phyloP scores from a whole-genome alignment of 2,113 vertebrate species.

The Ochotona princeps region DNA sequence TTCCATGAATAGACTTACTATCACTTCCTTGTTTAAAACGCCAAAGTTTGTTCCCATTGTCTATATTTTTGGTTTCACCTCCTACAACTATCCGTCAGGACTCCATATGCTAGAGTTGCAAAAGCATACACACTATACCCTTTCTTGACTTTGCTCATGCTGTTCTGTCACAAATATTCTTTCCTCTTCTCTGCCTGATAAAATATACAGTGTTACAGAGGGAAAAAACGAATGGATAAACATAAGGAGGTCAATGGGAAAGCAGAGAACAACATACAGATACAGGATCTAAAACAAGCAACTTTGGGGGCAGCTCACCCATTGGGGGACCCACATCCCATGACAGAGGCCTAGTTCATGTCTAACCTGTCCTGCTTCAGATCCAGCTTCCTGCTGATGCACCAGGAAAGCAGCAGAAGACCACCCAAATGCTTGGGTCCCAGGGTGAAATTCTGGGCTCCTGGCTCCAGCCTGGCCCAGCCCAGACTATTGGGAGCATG shows the following conservation, averaged over 20 bases:
- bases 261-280: background rate
- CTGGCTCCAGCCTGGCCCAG: too few species aligned
- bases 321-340: too few species aligned
- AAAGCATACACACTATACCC: background rate
- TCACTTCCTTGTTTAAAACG: conserved; percentile 33
- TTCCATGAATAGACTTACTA: conserved; percentile 1
- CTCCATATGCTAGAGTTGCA: background rate
- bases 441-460: too few species aligned
- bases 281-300: background rate
- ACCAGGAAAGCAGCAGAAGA: too few species aligned
- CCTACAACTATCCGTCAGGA: conserved; percentile 7
- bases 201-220: background rate
- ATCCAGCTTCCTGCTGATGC: too few species aligned
- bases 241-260: background rate
- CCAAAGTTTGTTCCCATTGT: conserved; percentile 36
- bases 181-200: conserved; percentile 20
- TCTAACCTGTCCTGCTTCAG: too few species aligned
- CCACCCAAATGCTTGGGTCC: too few species aligned
- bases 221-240: background rate
- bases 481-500: too few species aligned
- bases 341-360: too few species aligned
- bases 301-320: background rate
- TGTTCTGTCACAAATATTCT: conserved; percentile 3
- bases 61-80: conserved; percentile 42
- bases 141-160: background rate